Evolutionary conservation across 2,113 vertebrate species (phyloP).

Genomic region (Cyphomyrus discorhynchus): DNA sequence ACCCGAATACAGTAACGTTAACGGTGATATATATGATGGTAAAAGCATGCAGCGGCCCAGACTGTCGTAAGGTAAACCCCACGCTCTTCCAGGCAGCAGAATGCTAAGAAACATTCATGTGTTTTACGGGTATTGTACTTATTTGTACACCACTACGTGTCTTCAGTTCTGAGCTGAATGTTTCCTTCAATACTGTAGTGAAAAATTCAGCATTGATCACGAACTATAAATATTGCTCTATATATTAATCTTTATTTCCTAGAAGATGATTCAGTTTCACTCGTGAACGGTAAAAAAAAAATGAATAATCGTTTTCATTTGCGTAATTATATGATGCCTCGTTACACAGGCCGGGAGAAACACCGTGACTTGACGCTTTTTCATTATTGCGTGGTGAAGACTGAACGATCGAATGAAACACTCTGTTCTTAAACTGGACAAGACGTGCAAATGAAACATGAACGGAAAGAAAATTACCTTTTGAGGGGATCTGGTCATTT

Average conservation of each 20-base stretch:
- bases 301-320: not conserved
- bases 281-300: not conserved
- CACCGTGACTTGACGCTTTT: slow-evolving; percentile 21
- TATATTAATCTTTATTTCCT: not conserved
- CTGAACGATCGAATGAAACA: slow-evolving; percentile 21
- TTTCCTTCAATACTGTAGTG: not conserved
- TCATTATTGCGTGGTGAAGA: slow-evolving; percentile 30
- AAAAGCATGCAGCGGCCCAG: slow-evolving; percentile 37
- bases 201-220: not conserved
- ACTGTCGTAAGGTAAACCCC: slow-evolving; percentile 41
- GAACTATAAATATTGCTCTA: not conserved
- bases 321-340: not conserved
- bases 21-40: not conserved
- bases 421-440: slow-evolving; percentile 33
- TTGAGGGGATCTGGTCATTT: slow-evolving; percentile 52
- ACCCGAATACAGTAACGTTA: not conserved
- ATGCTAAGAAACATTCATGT: slow-evolving; percentile 38
- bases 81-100: slow-evolving; percentile 52
- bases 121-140: slow-evolving; percentile 43
- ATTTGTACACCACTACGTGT: slow-evolving; percentile 14
- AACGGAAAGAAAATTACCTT: slow-evolving; percentile 56
- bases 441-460: slow-evolving; percentile 50
- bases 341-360: slow-evolving; percentile 15
- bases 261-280: not conserved
- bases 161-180: not conserved